These are phyloP conservation scores for Hirtodrosophila confusa DNA, from an alignment of 2,888 invertebrate genomes.

Conservation along the genomic window DNA sequence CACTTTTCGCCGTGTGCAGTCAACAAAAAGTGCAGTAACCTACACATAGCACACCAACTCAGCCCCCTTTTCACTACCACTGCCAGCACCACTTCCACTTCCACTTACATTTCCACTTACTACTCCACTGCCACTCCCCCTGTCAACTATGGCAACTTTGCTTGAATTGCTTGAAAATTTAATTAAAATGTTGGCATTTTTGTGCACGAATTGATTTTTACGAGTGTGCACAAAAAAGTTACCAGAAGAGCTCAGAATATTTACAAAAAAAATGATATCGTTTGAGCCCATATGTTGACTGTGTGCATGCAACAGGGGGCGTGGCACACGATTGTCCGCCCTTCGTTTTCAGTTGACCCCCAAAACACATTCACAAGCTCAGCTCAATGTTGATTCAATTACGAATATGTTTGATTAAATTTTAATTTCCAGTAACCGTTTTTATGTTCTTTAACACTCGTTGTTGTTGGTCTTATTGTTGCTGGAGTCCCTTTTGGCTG, in stretches of 20 bases:
- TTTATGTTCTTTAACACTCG: background rate
- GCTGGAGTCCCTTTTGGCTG: background rate
- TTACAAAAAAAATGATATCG: slow-evolving; percentile 18
- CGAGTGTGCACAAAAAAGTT: slow-evolving; percentile 28
- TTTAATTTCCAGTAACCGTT: slow-evolving; percentile 28
- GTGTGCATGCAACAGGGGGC: slow-evolving; percentile 6
- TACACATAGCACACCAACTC: slow-evolving; percentile 9
- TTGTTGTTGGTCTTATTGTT: slow-evolving; percentile 3
- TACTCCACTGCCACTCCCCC: background rate
- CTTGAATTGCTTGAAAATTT: slow-evolving; percentile 70
- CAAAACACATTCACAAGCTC: slow-evolving; percentile 16
- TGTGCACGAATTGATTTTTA: slow-evolving; percentile 57
- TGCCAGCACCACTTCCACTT: background rate
- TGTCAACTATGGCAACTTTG: slow-evolving; percentile 61
- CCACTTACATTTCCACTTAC: background rate
- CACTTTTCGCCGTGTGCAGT: slow-evolving; percentile 56
- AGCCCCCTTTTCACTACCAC: no score
- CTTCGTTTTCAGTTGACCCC: slow-evolving; percentile 16
- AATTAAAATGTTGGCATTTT: slow-evolving; percentile 71
- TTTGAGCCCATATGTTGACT: slow-evolving; percentile 7
- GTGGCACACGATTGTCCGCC: slow-evolving; percentile 12
- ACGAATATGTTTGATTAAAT: slow-evolving; percentile 43
- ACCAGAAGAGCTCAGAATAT: slow-evolving; percentile 35
- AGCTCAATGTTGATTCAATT: slow-evolving; percentile 53
- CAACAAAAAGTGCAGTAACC: slow-evolving; percentile 55